phyloP scores from a whole-genome alignment of 2,797 vertebrate genomes.

The Iguana delicatissima region DNA sequence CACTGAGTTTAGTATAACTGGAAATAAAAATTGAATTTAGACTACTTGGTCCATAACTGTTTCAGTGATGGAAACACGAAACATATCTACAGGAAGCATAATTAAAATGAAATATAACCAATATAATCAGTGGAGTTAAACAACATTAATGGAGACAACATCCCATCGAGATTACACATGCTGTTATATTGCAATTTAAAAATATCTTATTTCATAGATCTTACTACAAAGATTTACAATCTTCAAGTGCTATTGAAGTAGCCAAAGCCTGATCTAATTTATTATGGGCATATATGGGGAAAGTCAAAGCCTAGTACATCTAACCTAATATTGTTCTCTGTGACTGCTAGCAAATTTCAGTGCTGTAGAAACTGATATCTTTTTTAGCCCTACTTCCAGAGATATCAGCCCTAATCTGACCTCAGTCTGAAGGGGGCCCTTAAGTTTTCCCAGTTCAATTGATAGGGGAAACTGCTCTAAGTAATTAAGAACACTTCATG shows the following conservation, averaged over 20 bases:
- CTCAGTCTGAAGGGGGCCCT: not conserved
- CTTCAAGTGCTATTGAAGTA: not conserved
- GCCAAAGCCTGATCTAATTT: not conserved
- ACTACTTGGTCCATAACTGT: not conserved
- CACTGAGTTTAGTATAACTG: too few species aligned
- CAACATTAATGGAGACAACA: conserved; percentile 1
- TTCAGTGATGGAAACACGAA: conserved; percentile 1
- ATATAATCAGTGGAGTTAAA: not conserved
- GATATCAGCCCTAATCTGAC: not conserved
- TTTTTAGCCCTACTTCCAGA: not conserved
- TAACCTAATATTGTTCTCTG: not conserved
- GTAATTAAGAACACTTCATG: not conserved
- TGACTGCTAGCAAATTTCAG: not conserved
- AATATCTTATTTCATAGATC: too few species aligned
- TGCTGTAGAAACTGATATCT: not conserved
- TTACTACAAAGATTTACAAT: not conserved
- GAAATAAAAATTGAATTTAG: too few species aligned
- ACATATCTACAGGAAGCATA: not conserved
- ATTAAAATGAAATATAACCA: not conserved
- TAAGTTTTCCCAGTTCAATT: not conserved
- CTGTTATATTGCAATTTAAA: not conserved
- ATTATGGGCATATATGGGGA: not conserved
- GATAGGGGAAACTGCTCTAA: not conserved
- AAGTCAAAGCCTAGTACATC: not conserved
- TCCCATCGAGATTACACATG: not conserved